Base-by-base conservation (phyloP, 2,888 invertebrate genomes). In the Stenurella melanura region DNA sequence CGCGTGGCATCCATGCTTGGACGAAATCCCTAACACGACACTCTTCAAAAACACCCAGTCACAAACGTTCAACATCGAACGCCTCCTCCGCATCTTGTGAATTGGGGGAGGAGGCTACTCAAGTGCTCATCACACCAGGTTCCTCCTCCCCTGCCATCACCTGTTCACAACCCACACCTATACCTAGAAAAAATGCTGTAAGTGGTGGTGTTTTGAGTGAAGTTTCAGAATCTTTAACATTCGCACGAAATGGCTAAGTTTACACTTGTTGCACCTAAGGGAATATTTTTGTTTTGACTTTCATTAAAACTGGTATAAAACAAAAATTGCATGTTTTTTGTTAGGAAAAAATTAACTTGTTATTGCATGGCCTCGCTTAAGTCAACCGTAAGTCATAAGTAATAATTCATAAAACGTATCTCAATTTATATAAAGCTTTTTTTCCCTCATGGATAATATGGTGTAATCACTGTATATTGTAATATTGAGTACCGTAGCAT, bases 31-130 rank as follows among this genome's bases (percentile, higher is more conserved):
- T 91, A 90, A 91, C 90, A 89, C 90, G 84, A 58, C 81, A 83
- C 73, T 80, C 85, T 19, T 79, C 81, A 21, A 84, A 83, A 79
- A 77, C 77, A 68, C 69, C 83, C 67, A 90, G 90, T 89, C 89
- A 91, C 74, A 91, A 89, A 75, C 82, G 85, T 69, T 83, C 83
- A 69, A 74, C 79, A 77, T 85, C 87, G 63, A 84, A 82, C 82
- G 83, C 86, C 58, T 88, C 88, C 63, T 86, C 87, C 75, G 85
- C 86, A 68, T 87, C 88, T 80, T 88, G 87, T 83, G 89, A 89
- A 81, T 84, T 88, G 90, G 92, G 90, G 92, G 92, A 86, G 92
- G 92, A 88, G 91, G 92, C 84, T 90, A 90, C 91, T 88, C 89
- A 90, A 85, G 92, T 80, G 76, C 80, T 82, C 60, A 73, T 81